These are phyloP conservation scores for Epinephelus moara DNA, from an alignment of 2,113 vertebrate genomes.

Conservation along the genomic window DNA sequence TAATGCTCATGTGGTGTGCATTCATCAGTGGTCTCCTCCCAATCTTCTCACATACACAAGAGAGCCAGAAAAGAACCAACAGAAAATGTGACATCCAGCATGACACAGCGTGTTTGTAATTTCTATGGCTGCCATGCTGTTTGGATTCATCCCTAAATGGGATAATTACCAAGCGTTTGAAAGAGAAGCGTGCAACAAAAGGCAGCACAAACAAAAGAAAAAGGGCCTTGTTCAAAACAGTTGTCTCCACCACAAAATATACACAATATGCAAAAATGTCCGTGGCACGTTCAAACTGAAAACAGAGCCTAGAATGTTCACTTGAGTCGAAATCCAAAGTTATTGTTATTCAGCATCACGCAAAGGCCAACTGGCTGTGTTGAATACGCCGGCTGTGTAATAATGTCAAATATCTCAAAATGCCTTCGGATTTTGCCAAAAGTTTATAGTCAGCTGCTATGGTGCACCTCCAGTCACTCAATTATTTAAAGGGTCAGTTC, in stretches of 20 bases:
- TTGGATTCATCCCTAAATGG: slow-evolving; percentile 59
- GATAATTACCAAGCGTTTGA: slow-evolving; percentile 67
- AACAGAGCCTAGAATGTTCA: neutral
- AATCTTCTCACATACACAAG: slow-evolving; percentile 22
- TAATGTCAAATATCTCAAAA: neutral
- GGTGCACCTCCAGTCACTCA: neutral
- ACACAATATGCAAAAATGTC: slow-evolving; percentile 17
- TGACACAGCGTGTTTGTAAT: slow-evolving; percentile 53
- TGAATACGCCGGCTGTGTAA: neutral
- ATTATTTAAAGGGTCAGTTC: neutral
- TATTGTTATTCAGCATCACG: neutral
- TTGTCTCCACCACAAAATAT: slow-evolving; percentile 31
- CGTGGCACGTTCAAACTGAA: neutral
- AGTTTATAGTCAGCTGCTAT: neutral
- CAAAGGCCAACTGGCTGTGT: neutral
- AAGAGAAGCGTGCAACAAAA: slow-evolving; percentile 43
- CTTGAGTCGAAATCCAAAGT: neutral
- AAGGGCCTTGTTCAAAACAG: slow-evolving; percentile 14
- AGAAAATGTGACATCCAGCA: slow-evolving; percentile 38
- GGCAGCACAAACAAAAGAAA: slow-evolving; percentile 28
- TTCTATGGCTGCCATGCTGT: slow-evolving; percentile 56
- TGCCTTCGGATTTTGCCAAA: neutral
- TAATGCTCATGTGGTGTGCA: slow-evolving; percentile 10
- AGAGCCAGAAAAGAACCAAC: slow-evolving; percentile 23
- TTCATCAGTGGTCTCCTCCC: slow-evolving; percentile 5